A percentile compares a stretch with the other conserved stretches of the same genome.
Evolutionary conservation across 2,888 invertebrate genomes (phyloP).

Genomic region (Odontocolon sp.): DNA sequence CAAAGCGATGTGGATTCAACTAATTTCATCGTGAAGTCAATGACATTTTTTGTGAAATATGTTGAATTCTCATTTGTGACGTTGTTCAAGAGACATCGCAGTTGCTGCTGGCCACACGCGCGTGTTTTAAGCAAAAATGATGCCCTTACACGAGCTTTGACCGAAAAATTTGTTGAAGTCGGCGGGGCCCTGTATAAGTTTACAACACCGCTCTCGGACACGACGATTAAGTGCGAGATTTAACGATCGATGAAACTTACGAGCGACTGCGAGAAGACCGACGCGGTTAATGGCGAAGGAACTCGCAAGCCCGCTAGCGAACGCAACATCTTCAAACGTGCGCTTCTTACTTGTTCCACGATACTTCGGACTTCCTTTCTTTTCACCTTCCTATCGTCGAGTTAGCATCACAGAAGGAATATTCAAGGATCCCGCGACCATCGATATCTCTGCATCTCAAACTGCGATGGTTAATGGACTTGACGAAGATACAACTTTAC

Average conservation of each 20-base stretch:
- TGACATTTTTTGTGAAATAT: background rate
- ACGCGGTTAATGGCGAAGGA: constrained; percentile 61
- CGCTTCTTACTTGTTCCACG: constrained; percentile 31
- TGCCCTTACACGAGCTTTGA: constrained; percentile 54
- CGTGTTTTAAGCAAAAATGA: constrained; percentile 13
- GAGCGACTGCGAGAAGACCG: constrained; percentile 58
- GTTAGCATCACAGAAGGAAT: constrained; percentile 2
- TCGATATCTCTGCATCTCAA: constrained; percentile 48
- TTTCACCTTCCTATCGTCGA: constrained; percentile 20
- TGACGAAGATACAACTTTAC: constrained; percentile 51
- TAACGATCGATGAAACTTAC: constrained; percentile 76
- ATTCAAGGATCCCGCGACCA: background rate
- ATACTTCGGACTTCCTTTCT: background rate
- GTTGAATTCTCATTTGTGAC: background rate
- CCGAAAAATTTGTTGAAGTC: constrained; percentile 53
- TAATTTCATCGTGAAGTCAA: no score
- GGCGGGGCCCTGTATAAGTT: constrained; percentile 65
- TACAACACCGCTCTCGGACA: constrained; percentile 76
- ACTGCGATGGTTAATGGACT: constrained; percentile 62
- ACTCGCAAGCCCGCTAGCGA: constrained; percentile 6
- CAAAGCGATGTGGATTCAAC: no score
- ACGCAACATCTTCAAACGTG: background rate
- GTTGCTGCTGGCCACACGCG: constrained; percentile 31
- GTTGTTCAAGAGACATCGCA: background rate
- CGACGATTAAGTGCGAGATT: constrained; percentile 79